Percentiles rank a stretch among this genome's conserved stretches.
These are phyloP conservation scores for Choristoneura fumiferana DNA, from an alignment of 1,140 invertebrate species.

Conservation along the genomic window DNA sequence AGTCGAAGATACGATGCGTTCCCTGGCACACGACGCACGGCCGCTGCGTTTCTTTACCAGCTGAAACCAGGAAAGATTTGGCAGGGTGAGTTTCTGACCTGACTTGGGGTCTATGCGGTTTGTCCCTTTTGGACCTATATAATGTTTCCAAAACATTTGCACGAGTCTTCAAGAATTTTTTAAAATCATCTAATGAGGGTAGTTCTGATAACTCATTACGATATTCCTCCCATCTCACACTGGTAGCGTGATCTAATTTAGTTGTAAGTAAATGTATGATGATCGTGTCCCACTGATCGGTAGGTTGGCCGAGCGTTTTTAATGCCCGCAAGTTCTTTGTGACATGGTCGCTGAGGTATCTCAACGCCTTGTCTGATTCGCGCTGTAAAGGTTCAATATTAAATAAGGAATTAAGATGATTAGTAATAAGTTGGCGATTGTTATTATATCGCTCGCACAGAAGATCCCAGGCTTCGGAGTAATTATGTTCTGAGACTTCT, in stretches of 20 bases:
- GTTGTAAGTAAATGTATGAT: neutral
- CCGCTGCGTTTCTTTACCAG: neutral
- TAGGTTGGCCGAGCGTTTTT: neutral
- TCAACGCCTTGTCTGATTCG: neutral
- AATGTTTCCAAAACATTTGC: neutral
- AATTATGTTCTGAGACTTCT: constrained; percentile 40
- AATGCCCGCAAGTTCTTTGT: constrained; percentile 4
- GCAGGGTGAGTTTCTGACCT: neutral
- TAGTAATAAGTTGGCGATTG: constrained; percentile 25
- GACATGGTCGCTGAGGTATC: neutral
- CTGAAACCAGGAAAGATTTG: neutral
- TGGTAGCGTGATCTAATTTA: neutral
- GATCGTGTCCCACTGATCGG: neutral
- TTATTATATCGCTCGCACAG: constrained; percentile 47
- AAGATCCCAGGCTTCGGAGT: constrained; percentile 40
- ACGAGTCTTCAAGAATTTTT: constrained; percentile 1
- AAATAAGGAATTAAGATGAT: constrained; percentile 4
- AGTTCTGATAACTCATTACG: neutral
- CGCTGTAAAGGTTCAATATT: neutral
- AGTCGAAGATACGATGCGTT: constrained; percentile 2
- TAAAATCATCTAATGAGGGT: neutral
- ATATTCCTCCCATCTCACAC: neutral
- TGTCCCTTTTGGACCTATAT: constrained; percentile 13
- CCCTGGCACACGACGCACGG: neutral
- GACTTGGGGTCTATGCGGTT: neutral